Percentiles rank a stretch among this genome's conserved stretches.
Conservation (phyloP, 2,797 vertebrate species). For the Streptopelia turtur region DNA sequence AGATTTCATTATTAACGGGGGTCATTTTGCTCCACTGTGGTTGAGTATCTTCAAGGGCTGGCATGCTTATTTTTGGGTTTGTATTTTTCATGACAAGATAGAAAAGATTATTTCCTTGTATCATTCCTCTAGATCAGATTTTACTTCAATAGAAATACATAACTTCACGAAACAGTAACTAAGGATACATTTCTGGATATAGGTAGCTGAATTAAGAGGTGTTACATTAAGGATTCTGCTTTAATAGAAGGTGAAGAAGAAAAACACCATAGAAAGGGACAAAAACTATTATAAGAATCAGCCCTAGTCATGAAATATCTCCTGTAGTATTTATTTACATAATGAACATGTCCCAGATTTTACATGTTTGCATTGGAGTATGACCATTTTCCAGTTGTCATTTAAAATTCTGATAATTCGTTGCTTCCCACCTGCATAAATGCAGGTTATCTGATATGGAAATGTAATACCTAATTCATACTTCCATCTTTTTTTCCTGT, state of each 20-base stretch:
- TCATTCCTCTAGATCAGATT: not conserved
- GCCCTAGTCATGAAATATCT: not conserved
- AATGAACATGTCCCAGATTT: not conserved
- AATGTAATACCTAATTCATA: not conserved
- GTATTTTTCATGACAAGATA: not conserved
- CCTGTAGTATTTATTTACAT: not conserved
- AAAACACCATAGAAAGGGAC: not conserved
- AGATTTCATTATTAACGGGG: fast-evolving
- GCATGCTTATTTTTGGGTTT: not conserved
- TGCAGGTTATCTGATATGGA: not conserved
- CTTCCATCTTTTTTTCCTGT: not conserved
- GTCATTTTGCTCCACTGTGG: not conserved
- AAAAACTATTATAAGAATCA: not conserved
- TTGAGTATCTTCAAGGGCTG: not conserved
- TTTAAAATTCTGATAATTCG: not conserved
- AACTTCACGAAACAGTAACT: not conserved
- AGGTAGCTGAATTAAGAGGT: not conserved
- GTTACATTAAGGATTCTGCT: not conserved
- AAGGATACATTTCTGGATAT: not conserved
- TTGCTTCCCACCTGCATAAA: not conserved
- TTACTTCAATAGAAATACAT: not conserved
- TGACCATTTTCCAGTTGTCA: fast-evolving
- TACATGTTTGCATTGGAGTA: fast-evolving
- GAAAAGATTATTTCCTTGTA: not conserved
- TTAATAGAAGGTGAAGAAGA: not conserved